Conservation (phyloP, 1,140 invertebrate species). For the Meloidogyne chitwoodi region DNA sequence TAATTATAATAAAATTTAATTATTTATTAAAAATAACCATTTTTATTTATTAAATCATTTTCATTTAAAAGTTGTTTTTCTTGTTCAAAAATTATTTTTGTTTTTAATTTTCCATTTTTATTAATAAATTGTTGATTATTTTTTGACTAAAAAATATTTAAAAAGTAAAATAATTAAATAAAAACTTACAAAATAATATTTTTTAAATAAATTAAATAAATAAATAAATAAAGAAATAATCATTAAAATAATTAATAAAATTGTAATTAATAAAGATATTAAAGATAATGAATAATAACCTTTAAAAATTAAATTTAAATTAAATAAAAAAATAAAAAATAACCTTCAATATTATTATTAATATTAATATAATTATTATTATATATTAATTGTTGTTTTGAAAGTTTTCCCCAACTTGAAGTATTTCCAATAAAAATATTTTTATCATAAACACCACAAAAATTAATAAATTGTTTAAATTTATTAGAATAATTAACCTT, state of each 20-base stretch:
- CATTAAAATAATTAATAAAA: slow-evolving; percentile 12
- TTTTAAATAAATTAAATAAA: not conserved
- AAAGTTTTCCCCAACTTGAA: slow-evolving; percentile 6
- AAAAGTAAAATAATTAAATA: not conserved
- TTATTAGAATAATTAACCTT: not conserved
- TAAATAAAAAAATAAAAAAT: not conserved
- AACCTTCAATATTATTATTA: not conserved
- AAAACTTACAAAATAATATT: not conserved
- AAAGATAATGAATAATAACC: not conserved
- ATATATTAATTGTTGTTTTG: not conserved
- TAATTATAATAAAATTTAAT: too few relatives aligned
- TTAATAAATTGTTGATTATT: not conserved
- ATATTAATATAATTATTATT: not conserved
- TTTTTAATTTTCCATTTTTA: not conserved
- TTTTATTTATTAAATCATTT: not conserved
- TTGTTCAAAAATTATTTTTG: not conserved
- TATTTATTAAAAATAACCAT: not conserved
- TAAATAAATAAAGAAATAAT: slow-evolving; percentile 2
- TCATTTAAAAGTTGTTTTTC: not conserved
- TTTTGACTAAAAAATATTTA: not conserved
- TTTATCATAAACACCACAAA: not conserved
- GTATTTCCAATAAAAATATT: slow-evolving; percentile 8
- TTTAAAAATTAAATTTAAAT: not conserved
- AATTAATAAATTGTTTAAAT: not conserved
- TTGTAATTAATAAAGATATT: slow-evolving; percentile 11